Evolutionary conservation across 2,888 invertebrate genomes (phyloP), one percentile per base, ranked within the genome.

Genomic region (Steinernema carpocapsae): DNA sequence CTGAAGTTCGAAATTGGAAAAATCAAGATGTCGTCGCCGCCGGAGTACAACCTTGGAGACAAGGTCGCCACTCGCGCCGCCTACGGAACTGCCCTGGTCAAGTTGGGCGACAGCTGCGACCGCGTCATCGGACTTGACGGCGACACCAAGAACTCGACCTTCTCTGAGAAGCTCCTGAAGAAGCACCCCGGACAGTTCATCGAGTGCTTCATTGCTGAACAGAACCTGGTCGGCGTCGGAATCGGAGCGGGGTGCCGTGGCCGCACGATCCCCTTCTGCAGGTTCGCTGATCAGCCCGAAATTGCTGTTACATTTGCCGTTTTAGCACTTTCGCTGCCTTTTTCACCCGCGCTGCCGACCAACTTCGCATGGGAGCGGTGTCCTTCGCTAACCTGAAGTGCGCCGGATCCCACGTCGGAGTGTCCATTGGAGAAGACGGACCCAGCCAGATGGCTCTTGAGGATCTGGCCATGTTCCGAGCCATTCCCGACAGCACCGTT

Each of bases 401-500:
- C 88, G 94, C 91, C 76, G 87, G 86, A 24, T 97, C 97, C 0
- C 99, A 99, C 90, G 95, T 94, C 89, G 99, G 99, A 56, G 93
- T 97, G 26, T 95, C 95, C 86, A 99, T 99, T 89, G 99, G 86
- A 71, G 86, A 87, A 64, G 86, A 87, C 80, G 88, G 85, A 70
- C 0, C 97, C 99, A 94, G 94, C 74, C 99, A 99, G 90, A 99
- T 99, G 99, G 99, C 95, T 3, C 91, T 99, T n/a, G 99, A 99
- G 90, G 99, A 99, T 89, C 88, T 99, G 76, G 94, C 95, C 0
- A 91, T 99, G 91, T 99, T 99, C 92, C 91, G 97, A 52, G 89
- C 93, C 3, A 91, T 99, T 80, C 95, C 97, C 73, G 90, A 89
- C n/a, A 88, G 90, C 45, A 91, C 91, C 1, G 91, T 92, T 19